Conservation (phyloP, 2,888 invertebrate species). For the Leptura quadrifasciata region DNA sequence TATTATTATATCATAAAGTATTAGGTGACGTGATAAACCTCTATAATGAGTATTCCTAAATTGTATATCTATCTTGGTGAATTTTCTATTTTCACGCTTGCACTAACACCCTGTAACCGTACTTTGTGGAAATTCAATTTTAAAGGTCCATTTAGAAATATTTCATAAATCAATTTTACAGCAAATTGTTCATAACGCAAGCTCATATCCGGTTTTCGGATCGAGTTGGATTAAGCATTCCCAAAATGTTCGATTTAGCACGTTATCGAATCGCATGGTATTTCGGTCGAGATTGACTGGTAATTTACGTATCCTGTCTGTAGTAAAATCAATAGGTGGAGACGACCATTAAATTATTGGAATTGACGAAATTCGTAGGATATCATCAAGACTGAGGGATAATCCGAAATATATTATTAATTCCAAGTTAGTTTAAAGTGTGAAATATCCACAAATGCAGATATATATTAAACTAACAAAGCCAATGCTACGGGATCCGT, state of each 20-base stretch:
- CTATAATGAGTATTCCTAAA: too few species aligned
- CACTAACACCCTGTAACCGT: not conserved
- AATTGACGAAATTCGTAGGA: not conserved
- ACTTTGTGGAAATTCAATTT: constrained; percentile 25
- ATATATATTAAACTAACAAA: too few species aligned
- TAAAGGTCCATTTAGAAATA: constrained; percentile 47
- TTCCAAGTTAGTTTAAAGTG: not conserved
- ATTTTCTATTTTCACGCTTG: not conserved
- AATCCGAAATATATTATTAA: not conserved
- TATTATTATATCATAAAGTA: too few species aligned
- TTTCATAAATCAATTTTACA: constrained; percentile 72
- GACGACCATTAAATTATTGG: constrained; percentile 9
- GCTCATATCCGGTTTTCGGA: constrained; percentile 84
- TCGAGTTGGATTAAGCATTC: constrained; percentile 48
- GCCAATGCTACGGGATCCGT: too few species aligned
- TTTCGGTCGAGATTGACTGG: constrained; percentile 54
- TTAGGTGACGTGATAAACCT: too few species aligned
- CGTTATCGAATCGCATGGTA: constrained; percentile 49
- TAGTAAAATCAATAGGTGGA: constrained; percentile 47
- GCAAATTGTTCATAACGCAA: constrained; percentile 90
- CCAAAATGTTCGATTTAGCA: constrained; percentile 54
- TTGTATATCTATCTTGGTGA: too few species aligned
- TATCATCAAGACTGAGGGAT: not conserved
- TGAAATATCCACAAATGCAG: not conserved
- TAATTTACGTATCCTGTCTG: constrained; percentile 55